phyloP scores from a whole-genome alignment of 2,888 invertebrate genomes.

The Papilio protenor region DNA sequence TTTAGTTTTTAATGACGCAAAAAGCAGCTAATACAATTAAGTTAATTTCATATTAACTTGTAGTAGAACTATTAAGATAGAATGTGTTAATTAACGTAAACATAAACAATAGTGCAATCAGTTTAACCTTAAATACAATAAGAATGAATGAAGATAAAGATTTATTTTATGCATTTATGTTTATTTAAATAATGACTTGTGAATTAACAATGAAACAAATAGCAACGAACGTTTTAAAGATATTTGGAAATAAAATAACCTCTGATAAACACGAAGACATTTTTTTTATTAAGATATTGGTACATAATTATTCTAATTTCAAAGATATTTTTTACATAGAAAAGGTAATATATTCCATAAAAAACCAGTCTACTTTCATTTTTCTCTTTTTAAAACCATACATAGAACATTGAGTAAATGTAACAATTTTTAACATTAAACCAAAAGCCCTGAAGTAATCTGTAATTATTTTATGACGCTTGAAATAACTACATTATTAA shows the following conservation, averaged over 20 bases:
- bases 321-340: no score
- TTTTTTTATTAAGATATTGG: no score
- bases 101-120: slow-evolving; percentile 2
- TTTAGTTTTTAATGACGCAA: background rate
- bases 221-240: background rate
- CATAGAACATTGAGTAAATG: no score
- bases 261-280: no score
- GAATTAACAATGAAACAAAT: slow-evolving; percentile 14
- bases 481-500: no score
- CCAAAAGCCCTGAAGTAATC: no score
- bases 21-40: background rate
- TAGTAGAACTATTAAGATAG: background rate
- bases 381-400: no score
- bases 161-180: background rate
- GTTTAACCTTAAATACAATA: slow-evolving; percentile 1
- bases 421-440: no score
- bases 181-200: background rate
- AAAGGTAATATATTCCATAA: no score
- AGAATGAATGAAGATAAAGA: slow-evolving; percentile 21
- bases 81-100: background rate
- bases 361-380: no score
- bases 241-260: background rate
- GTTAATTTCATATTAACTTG: background rate
- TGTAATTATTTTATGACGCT: no score
- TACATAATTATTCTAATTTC: no score